phyloP scores from a whole-genome alignment of 2,888 invertebrate genomes.

The Masnerella sp. region DNA sequence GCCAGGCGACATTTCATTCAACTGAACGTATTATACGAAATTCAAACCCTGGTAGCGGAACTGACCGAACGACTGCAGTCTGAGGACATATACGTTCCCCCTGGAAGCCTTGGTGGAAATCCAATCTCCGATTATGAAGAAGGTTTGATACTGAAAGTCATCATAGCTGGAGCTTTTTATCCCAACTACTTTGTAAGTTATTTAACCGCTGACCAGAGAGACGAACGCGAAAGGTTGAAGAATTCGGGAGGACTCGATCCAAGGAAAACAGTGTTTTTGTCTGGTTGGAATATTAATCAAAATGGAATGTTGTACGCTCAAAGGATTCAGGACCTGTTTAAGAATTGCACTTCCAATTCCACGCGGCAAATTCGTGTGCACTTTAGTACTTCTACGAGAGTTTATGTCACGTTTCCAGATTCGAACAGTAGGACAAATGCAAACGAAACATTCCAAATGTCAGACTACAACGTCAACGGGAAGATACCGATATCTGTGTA shows the following conservation, averaged over 20 bases:
- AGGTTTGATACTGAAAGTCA: slow-evolving; percentile 83
- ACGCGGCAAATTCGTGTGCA: slow-evolving; percentile 72
- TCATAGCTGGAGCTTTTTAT: slow-evolving; percentile 94
- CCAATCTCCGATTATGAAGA: slow-evolving; percentile 77
- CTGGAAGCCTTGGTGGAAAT: slow-evolving; percentile 74
- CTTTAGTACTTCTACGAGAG: slow-evolving; percentile 80
- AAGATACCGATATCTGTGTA: slow-evolving; percentile 76
- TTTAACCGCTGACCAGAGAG: slow-evolving; percentile 79
- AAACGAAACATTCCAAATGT: neutral
- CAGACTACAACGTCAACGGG: slow-evolving; percentile 64
- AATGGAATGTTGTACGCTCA: slow-evolving; percentile 85
- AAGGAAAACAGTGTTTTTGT: slow-evolving; percentile 84
- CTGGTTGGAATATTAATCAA: slow-evolving; percentile 79
- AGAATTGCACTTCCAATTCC: slow-evolving; percentile 69
- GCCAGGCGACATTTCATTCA: slow-evolving; percentile 85
- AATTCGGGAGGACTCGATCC: slow-evolving; percentile 87
- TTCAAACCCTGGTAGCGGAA: slow-evolving; percentile 85
- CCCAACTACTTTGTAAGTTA: slow-evolving; percentile 90
- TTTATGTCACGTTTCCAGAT: slow-evolving; percentile 79
- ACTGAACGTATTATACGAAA: slow-evolving; percentile 84
- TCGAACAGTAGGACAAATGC: neutral
- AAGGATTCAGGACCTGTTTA: slow-evolving; percentile 82
- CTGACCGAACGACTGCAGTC: slow-evolving; percentile 81
- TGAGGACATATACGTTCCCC: slow-evolving; percentile 81
- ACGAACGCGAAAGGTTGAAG: slow-evolving; percentile 81